These are phyloP conservation scores for Stichodactyla helianthus DNA, from an alignment of 64 coral and sea anemone genomes.

Conservation along the genomic window DNA sequence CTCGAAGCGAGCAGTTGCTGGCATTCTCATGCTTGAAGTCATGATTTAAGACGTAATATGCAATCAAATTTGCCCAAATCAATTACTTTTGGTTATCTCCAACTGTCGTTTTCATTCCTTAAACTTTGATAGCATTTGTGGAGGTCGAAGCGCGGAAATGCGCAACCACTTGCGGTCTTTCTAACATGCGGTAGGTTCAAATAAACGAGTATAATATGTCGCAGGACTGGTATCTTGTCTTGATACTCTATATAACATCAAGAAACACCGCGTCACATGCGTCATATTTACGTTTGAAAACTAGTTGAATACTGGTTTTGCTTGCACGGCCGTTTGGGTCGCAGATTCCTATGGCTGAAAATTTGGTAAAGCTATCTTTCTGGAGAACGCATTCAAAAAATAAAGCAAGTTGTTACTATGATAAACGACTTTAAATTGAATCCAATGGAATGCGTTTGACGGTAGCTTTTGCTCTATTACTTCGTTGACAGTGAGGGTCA, in stretches of 20 bases:
- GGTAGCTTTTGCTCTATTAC: neutral
- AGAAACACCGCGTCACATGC: neutral
- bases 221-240: neutral
- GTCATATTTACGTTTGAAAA: neutral
- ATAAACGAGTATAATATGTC: neutral
- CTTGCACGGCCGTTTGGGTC: neutral
- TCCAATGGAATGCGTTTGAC: neutral
- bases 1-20: too few species aligned
- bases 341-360: neutral
- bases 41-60: too few species aligned
- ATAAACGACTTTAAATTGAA: neutral
- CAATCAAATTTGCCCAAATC: too few species aligned
- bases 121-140: too few species aligned
- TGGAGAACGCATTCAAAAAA: neutral
- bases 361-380: neutral
- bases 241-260: neutral
- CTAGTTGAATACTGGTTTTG: neutral
- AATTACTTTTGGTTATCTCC: too few species aligned
- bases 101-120: too few species aligned
- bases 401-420: too few species aligned
- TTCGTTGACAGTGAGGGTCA: neutral
- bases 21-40: too few species aligned
- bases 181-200: neutral
- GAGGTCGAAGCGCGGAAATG: neutral
- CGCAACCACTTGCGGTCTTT: neutral